phyloP scores from a whole-genome alignment of 2,113 vertebrate genomes.

The Gnathonemus longibarbis region DNA sequence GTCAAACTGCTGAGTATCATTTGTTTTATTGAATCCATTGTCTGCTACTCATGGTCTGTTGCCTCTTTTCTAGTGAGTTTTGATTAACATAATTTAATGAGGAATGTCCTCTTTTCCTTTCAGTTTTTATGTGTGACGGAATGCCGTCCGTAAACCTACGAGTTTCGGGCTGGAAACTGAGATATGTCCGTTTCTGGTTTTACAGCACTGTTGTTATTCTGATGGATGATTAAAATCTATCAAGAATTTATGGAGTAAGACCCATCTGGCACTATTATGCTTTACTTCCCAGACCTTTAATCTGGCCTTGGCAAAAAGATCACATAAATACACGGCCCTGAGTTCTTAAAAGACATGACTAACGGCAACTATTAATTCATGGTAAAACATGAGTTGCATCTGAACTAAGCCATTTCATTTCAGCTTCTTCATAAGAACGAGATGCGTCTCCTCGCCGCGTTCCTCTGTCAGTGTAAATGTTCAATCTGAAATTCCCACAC shows the following conservation, averaged over 20 bases:
- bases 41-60: not conserved
- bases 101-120: not conserved
- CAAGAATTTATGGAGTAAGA: not conserved
- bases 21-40: not conserved
- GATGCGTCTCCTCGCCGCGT: not conserved
- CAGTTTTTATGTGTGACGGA: not conserved
- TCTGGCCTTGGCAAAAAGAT: not conserved
- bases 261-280: not conserved
- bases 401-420: not conserved
- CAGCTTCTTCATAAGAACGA: not conserved
- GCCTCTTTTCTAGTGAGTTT: not conserved
- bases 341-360: not conserved
- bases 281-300: not conserved
- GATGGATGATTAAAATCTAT: not conserved
- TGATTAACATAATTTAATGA: not conserved
- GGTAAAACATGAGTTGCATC: not conserved
- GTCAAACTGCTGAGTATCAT: not conserved
- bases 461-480: not conserved
- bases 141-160: no score
- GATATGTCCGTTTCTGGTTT: not conserved
- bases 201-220: not conserved
- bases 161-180: not conserved
- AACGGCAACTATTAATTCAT: conserved; percentile 4
- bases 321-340: not conserved
- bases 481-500: not conserved